phyloP scores from a whole-genome alignment of 2,797 vertebrate species.

The Lagocephalus sceleratus region DNA sequence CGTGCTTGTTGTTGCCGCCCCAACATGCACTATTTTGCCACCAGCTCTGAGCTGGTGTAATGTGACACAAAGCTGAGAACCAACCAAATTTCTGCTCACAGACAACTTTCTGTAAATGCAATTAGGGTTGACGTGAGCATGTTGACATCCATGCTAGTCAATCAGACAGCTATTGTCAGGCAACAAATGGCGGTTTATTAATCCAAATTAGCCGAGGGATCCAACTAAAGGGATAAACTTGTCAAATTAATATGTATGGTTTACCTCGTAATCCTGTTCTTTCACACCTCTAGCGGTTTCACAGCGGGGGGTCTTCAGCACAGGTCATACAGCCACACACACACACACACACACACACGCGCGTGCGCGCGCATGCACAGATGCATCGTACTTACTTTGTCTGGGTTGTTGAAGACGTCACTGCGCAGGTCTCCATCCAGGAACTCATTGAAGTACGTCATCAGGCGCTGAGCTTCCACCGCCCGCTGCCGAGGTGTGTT shows the following conservation, averaged over 20 bases:
- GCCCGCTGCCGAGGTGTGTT: constrained; percentile 98
- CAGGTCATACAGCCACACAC: constrained; percentile 30
- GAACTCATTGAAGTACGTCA: constrained; percentile 99
- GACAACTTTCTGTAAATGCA: constrained; percentile 62
- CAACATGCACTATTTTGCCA: constrained; percentile 33
- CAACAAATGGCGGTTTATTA: constrained; percentile 70
- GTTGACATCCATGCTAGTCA: constrained; percentile 71
- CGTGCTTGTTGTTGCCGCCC: constrained; percentile 35
- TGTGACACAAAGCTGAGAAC: constrained; percentile 48
- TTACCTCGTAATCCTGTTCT: constrained; percentile 70
- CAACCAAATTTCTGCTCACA: constrained; percentile 46
- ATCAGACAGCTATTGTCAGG: constrained; percentile 69
- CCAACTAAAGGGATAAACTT: constrained; percentile 74
- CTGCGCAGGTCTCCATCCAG: constrained; percentile 98
- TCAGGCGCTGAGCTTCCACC: constrained; percentile 97
- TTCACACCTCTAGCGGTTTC: constrained; percentile 67
- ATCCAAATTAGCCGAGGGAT: constrained; percentile 73
- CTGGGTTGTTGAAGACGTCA: constrained; percentile 97
- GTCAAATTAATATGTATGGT: constrained; percentile 69
- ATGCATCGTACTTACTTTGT: constrained; percentile 80
- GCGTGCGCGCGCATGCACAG: constrained; percentile 19
- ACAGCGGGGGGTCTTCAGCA: constrained; percentile 43
- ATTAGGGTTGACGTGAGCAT: constrained; percentile 70
- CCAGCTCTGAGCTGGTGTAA: constrained; percentile 43
- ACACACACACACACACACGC: constrained; percentile 15